phyloP scores from a whole-genome alignment of 2,888 invertebrate genomes.

The Lasioglossum malachurum region DNA sequence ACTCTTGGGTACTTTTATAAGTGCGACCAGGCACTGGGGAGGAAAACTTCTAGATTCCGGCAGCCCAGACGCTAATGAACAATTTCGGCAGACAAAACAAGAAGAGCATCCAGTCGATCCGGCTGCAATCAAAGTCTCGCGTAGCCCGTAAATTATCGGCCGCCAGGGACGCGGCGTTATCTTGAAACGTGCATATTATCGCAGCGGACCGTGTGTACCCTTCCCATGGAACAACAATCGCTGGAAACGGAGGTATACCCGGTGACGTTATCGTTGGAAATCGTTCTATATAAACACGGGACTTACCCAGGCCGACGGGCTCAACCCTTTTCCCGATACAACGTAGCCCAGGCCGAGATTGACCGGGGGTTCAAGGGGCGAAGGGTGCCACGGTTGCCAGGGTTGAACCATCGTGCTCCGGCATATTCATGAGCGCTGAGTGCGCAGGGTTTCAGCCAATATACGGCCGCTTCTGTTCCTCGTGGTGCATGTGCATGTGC shows the following conservation, averaged over 20 bases:
- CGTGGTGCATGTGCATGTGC: constrained; percentile 45
- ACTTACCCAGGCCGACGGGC: constrained; percentile 52
- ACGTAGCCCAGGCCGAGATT: constrained; percentile 74
- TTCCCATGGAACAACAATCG: constrained; percentile 63
- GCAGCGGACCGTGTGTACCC: constrained; percentile 31
- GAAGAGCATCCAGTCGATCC: neutral
- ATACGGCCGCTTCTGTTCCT: constrained; percentile 71
- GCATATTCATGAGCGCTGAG: constrained; percentile 83
- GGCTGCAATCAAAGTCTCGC: neutral
- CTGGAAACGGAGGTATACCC: constrained; percentile 65
- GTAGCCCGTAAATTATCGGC: constrained; percentile 32
- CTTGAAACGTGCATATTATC: constrained; percentile 47
- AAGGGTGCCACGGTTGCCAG: constrained; percentile 71
- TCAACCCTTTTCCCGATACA: constrained; percentile 75
- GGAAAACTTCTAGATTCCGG: no score
- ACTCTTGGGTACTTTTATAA: neutral
- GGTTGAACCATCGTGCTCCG: constrained; percentile 78
- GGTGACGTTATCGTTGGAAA: constrained; percentile 71
- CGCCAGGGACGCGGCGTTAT: constrained; percentile 44
- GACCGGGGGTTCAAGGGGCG: constrained; percentile 74
- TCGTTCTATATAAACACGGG: constrained; percentile 73
- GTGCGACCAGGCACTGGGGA: neutral
- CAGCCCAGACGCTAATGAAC: neutral
- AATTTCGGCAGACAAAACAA: neutral
- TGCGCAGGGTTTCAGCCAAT: constrained; percentile 81